Percentiles rank a stretch among this genome's conserved stretches.
These are phyloP conservation scores for Megaceryle maxima DNA, from an alignment of 2,113 vertebrate species.

Conservation along the genomic window DNA sequence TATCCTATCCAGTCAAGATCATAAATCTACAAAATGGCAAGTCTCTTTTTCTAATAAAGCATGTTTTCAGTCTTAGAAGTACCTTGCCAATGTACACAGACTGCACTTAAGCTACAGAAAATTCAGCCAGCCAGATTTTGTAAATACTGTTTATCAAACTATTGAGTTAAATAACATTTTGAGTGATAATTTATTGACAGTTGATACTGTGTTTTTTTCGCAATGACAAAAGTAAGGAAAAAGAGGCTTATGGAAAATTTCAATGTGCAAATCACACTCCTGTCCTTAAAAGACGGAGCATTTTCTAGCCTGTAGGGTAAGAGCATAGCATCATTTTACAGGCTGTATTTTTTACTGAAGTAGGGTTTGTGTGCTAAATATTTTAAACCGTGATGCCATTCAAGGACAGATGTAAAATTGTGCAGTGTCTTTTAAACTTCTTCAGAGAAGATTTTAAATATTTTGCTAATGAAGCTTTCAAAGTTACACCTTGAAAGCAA, in stretches of 20 bases:
- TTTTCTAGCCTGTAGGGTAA: neutral
- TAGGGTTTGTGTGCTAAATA: neutral
- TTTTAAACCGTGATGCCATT: neutral
- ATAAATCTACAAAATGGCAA: neutral
- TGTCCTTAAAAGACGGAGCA: neutral
- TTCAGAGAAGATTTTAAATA: neutral
- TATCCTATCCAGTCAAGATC: neutral
- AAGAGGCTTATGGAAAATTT: neutral
- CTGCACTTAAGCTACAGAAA: neutral
- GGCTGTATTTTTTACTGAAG: neutral
- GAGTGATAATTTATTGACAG: neutral
- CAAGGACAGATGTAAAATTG: neutral
- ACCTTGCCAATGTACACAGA: neutral
- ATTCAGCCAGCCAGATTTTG: neutral
- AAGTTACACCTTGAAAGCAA: neutral
- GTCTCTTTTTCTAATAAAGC: neutral
- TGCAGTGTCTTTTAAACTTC: neutral
- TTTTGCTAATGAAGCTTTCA: neutral
- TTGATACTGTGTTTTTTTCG: neutral
- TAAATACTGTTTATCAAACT: neutral
- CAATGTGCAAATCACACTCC: neutral
- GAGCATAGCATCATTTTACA: neutral
- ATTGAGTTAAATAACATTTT: neutral
- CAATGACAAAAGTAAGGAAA: neutral
- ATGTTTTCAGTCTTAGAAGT: neutral